phyloP scores from a whole-genome alignment of 2,888 invertebrate genomes.

The Spodoptera exigua region DNA sequence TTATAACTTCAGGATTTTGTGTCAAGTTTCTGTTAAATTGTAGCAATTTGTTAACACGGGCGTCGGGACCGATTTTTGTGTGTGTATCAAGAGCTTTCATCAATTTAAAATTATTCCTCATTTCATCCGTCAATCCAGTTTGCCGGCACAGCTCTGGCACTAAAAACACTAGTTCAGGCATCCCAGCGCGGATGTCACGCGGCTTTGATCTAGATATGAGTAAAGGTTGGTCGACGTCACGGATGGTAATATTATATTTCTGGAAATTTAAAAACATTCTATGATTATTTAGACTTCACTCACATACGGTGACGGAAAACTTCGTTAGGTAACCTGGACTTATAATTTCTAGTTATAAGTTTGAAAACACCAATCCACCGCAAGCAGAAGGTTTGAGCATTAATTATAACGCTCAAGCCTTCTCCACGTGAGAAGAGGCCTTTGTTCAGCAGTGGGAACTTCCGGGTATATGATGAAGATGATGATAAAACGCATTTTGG shows the following conservation, averaged over 20 bases:
- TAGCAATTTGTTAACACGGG: slow-evolving; percentile 91
- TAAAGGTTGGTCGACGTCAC: slow-evolving; percentile 92
- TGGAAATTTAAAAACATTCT: slow-evolving; percentile 59
- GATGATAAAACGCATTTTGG: too few species aligned
- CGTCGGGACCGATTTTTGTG: slow-evolving; percentile 93
- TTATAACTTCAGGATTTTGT: slow-evolving; percentile 76
- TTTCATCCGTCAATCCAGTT: slow-evolving; percentile 93
- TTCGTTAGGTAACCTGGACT: too few species aligned
- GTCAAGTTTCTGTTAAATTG: slow-evolving; percentile 91
- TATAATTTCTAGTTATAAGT: too few species aligned
- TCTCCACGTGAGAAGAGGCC: too few species aligned
- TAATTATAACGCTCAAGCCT: too few species aligned
- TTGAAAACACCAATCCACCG: too few species aligned
- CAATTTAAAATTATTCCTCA: slow-evolving; percentile 90
- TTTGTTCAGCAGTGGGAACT: too few species aligned
- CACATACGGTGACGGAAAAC: too few species aligned
- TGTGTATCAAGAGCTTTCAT: slow-evolving; percentile 92
- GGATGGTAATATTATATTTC: slow-evolving; percentile 92
- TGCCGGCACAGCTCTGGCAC: slow-evolving; percentile 95
- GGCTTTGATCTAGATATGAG: slow-evolving; percentile 92
- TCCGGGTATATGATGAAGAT: too few species aligned
- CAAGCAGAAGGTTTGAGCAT: too few species aligned
- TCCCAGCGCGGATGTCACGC: slow-evolving; percentile 92
- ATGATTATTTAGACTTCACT: too few species aligned
- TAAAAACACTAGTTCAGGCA: slow-evolving; percentile 91